Conservation (phyloP, 2,888 invertebrate genomes). For the Strigamia maritima region DNA sequence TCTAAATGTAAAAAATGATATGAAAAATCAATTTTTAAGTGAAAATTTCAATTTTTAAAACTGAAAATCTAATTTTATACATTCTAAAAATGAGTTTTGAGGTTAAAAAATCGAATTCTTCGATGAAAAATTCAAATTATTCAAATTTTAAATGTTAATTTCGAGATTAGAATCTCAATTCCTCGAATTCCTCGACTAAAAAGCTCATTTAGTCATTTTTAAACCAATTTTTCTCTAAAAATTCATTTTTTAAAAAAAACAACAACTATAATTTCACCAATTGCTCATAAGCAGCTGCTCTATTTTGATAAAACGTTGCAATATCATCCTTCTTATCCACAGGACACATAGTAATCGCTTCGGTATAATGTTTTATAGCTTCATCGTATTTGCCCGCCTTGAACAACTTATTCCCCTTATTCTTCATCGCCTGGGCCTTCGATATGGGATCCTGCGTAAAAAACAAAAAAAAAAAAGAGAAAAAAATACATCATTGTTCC, state of each 20-base stretch:
- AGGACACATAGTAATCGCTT: constrained; percentile 55
- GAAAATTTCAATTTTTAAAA: too few relatives aligned
- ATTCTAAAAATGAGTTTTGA: too few relatives aligned
- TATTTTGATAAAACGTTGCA: constrained; percentile 91
- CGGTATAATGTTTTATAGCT: constrained; percentile 56
- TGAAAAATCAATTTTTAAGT: neutral
- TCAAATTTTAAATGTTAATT: too few relatives aligned
- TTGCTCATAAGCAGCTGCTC: constrained; percentile 92
- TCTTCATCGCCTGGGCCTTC: constrained; percentile 62
- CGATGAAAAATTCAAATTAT: neutral
- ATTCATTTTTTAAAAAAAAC: neutral
- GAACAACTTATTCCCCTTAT: constrained; percentile 55
- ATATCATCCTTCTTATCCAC: constrained; percentile 66
- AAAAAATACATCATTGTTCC: neutral
- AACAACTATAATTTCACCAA: constrained; percentile 56
- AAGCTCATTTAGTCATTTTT: neutral
- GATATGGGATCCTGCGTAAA: constrained; percentile 38
- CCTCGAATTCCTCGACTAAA: too few relatives aligned
- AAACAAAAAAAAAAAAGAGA: too few relatives aligned
- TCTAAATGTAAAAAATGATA: too few relatives aligned
- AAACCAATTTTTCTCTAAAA: neutral
- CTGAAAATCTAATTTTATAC: neutral
- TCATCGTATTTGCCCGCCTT: constrained; percentile 54
- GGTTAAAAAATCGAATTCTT: too few relatives aligned
- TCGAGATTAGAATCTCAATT: too few relatives aligned